Conservation (phyloP, 2,888 invertebrate species). For the Plemyria rubiginata region DNA sequence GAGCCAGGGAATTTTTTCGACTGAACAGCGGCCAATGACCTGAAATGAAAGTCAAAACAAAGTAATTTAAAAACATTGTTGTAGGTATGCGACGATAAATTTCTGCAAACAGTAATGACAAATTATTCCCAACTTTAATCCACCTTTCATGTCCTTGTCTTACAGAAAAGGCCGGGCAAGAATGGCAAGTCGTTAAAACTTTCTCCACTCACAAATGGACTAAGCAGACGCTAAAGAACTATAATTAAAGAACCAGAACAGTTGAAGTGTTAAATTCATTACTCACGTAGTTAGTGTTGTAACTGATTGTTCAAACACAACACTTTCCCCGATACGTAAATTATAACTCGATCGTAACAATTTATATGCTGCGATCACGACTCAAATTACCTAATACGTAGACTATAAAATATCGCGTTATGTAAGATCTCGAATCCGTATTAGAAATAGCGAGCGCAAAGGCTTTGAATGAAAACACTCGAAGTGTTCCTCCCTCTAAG, state of each 20-base stretch:
- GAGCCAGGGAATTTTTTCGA: slow-evolving; percentile 64
- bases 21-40: slow-evolving; percentile 40
- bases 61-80: background rate
- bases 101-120: slow-evolving; percentile 5
- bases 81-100: background rate
- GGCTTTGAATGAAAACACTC: slow-evolving; percentile 27
- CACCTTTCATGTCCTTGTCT: slow-evolving; percentile 1
- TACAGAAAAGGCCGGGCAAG: slow-evolving; percentile 6
- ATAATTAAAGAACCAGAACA: slow-evolving; percentile 21
- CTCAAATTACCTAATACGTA: slow-evolving; percentile 30
- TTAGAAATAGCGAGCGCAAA: slow-evolving; percentile 22
- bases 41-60: slow-evolving; percentile 21
- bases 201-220: slow-evolving; percentile 20
- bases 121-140: slow-evolving; percentile 13
- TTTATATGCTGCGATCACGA: slow-evolving; percentile 35
- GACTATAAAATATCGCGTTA: slow-evolving; percentile 32
- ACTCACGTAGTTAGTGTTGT: slow-evolving; percentile 30
- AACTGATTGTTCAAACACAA: slow-evolving; percentile 40
- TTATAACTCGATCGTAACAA: slow-evolving; percentile 39
- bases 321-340: slow-evolving; percentile 38
- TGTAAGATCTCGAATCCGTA: slow-evolving; percentile 18
- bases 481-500: slow-evolving; percentile 22
- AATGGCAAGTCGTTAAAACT: slow-evolving; percentile 16
- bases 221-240: slow-evolving; percentile 24
- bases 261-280: slow-evolving; percentile 38